A percentile compares a stretch with the other conserved stretches of the same genome.
Evolutionary conservation across 2,797 vertebrate genomes (phyloP).

Genomic region (Acanthurus lineatus): DNA sequence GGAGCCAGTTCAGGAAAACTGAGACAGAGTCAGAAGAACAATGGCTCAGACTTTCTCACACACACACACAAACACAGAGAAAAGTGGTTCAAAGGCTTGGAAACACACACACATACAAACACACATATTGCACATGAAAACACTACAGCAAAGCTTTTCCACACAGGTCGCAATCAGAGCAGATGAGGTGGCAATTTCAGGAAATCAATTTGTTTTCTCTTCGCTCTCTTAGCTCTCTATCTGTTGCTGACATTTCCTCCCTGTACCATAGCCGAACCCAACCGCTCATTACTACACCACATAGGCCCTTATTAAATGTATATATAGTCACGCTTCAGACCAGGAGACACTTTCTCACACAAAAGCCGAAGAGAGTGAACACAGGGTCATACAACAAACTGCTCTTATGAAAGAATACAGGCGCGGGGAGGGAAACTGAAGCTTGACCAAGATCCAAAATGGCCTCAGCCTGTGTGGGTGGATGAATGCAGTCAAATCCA

Average conservation of each 20-base stretch:
- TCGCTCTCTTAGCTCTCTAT: conserved; percentile 72
- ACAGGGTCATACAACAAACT: conserved; percentile 64
- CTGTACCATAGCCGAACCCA: conserved; percentile 76
- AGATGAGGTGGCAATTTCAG: conserved; percentile 65
- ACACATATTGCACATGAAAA: conserved; percentile 27
- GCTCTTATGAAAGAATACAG: conserved; percentile 45
- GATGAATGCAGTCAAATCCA: conserved; percentile 65
- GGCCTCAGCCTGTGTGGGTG: conserved; percentile 69
- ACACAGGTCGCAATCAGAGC: conserved; percentile 53
- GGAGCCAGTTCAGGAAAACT: conserved; percentile 62
- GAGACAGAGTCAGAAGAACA: conserved; percentile 47
- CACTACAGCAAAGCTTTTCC: conserved; percentile 13
- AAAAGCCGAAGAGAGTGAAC: conserved; percentile 68
- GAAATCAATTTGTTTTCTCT: conserved; percentile 81
- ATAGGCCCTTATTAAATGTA: conserved; percentile 89
- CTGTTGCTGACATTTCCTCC: conserved; percentile 82
- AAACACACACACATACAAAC: conserved; percentile 4
- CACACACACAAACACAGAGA: not conserved
- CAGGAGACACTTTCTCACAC: conserved; percentile 82
- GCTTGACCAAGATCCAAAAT: conserved; percentile 73
- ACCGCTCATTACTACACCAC: conserved; percentile 85
- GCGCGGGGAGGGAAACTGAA: conserved; percentile 50
- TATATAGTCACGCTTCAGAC: conserved; percentile 86
- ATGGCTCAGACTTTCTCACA: conserved; percentile 36
- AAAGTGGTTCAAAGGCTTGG: conserved; percentile 3